Percentiles rank a stretch among this genome's conserved stretches.
phyloP scores from a whole-genome alignment of 37 sponge, comb jelly and placozoan species.

The Ephydatia muelleri region DNA sequence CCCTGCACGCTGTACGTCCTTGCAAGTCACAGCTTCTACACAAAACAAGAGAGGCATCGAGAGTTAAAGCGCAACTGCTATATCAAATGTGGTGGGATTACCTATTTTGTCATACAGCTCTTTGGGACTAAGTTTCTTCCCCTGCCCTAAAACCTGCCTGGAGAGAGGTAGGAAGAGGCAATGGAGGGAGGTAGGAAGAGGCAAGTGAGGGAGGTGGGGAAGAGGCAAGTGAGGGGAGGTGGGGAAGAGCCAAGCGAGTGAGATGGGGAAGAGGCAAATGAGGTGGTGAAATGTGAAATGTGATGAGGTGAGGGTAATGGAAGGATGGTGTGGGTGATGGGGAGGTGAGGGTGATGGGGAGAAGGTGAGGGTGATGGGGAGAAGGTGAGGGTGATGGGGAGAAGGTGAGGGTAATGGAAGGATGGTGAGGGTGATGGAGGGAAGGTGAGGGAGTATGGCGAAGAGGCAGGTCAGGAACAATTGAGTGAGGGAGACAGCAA shows the following conservation, averaged over 20 bases:
- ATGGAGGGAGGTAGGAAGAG: not conserved
- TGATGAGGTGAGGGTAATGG: no score
- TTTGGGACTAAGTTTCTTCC: constrained; percentile 33
- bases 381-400: not conserved
- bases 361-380: not conserved
- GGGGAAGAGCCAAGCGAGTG: not conserved
- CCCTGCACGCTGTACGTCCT: constrained; percentile 55
- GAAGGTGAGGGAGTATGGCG: not conserved
- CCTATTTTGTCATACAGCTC: constrained; percentile 76
- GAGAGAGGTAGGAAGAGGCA: not conserved
- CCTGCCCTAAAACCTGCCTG: constrained; percentile 66
- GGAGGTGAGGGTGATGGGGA: not conserved
- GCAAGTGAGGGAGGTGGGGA: not conserved
- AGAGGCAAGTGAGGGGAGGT: not conserved
- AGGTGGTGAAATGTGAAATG: no score
- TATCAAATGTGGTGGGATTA: constrained; percentile 8
- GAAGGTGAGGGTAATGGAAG: not conserved
- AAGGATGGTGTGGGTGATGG: no score
- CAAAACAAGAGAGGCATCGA: not conserved
- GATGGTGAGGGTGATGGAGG: not conserved
- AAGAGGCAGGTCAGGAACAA: not conserved
- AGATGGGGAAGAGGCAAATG: not conserved
- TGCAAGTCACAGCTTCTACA: constrained; percentile 62
- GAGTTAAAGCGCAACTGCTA: not conserved
- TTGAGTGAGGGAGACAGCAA: not conserved